Evolutionary conservation across 2,888 invertebrate genomes (phyloP), one percentile per base, ranked within the genome.

Genomic region (Amphiduros pacificus): DNA sequence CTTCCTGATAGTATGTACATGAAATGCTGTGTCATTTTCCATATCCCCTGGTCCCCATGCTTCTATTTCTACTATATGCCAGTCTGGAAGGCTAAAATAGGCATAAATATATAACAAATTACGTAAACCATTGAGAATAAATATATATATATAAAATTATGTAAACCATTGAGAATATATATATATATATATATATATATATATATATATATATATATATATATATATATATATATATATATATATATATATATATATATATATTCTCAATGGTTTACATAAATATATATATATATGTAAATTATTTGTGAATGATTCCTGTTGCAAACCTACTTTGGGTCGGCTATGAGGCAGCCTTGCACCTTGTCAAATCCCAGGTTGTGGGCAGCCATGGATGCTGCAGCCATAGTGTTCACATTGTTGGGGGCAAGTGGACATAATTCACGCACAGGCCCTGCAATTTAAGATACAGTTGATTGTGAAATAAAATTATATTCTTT

Each of bases 351-450:
- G 58, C 78, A 76, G 5, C 85, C 86, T 36, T 75, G 73, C 2
- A 84, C 85, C 60, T 77, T 75, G 65, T 86, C 85, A 72, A 86
- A 85, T 9, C 86, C 86, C 24, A 86, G 77, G 65, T 82, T 85
- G 65, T 81, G 81, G 3, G 83, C 86, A 1, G 85, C 85, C 28
- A 85, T 68, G 2, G 85, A 83, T 2, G 85, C 87, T 2, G 84
- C 85, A 20, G 87, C 86, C 86, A 87, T 87, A 6, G 86, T 86
- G 77, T 87, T 86, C 17, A 86, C 86, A 66, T 87, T 87, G 73
- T 86, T 85, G 1, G 87, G 86, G 3, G 87, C 87, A 58, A 86
- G 71, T 24, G 82, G 80, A 74, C 87, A 87, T 4, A 87, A 72
- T 5, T 75, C 78, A 36, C 86, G 76, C 0, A 86, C 86, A 11